Percentiles rank a stretch among this genome's conserved stretches.
phyloP scores from a whole-genome alignment of 2,888 invertebrate species.

The Carterocephalus palaemon region DNA sequence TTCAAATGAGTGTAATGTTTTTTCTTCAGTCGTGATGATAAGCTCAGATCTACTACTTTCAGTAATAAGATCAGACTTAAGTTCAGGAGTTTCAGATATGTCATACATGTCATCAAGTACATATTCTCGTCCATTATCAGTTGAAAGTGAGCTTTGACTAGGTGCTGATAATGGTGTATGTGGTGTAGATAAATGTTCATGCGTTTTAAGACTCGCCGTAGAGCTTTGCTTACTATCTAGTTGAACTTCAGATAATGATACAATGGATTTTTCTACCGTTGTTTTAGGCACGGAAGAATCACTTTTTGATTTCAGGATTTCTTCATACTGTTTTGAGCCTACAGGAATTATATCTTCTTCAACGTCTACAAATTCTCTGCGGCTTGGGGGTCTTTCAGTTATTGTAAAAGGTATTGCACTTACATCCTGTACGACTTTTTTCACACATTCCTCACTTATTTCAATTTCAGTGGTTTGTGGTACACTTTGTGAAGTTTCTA shows the following conservation, averaged over 20 bases:
- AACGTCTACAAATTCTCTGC: slow-evolving; percentile 73
- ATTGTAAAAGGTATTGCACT: slow-evolving; percentile 71
- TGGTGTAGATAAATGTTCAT: slow-evolving; percentile 74
- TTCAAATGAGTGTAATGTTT: slow-evolving; percentile 69
- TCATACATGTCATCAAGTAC: slow-evolving; percentile 79
- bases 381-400: slow-evolving; percentile 65
- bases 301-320: slow-evolving; percentile 71
- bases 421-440: slow-evolving; percentile 55
- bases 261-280: slow-evolving; percentile 61
- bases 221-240: slow-evolving; percentile 79
- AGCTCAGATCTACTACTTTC: slow-evolving; percentile 78
- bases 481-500: slow-evolving; percentile 43
- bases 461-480: slow-evolving; percentile 33
- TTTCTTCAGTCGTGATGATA: slow-evolving; percentile 80
- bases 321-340: slow-evolving; percentile 69
- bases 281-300: slow-evolving; percentile 75
- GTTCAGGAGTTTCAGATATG: slow-evolving; percentile 79
- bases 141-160: slow-evolving; percentile 82
- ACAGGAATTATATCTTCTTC: slow-evolving; percentile 66
- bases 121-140: slow-evolving; percentile 82
- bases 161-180: slow-evolving; percentile 81
- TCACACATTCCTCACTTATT: slow-evolving; percentile 55
- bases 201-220: slow-evolving; percentile 77
- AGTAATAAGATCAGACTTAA: slow-evolving; percentile 69
- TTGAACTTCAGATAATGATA: slow-evolving; percentile 62